Evolutionary conservation across 1,140 invertebrate species (phyloP).

Genomic region (Probaryconus sp.): DNA sequence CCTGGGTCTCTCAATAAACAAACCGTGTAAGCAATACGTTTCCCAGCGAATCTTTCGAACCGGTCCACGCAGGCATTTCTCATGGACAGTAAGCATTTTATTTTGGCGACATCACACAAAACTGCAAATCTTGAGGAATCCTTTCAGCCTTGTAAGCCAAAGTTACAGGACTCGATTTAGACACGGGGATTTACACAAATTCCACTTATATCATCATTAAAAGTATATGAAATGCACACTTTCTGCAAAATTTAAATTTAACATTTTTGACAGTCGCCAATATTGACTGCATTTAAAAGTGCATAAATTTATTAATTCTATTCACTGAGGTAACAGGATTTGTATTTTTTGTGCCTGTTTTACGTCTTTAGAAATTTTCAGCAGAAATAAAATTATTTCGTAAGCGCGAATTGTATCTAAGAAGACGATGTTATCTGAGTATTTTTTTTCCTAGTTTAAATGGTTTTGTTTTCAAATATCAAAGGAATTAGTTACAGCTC

Average conservation of each 20-base stretch:
- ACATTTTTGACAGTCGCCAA: neutral
- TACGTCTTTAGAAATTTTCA: too few species aligned
- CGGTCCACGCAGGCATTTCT: slow-evolving; percentile 48
- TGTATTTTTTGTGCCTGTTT: too few species aligned
- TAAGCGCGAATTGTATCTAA: too few species aligned
- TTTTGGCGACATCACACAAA: slow-evolving; percentile 26
- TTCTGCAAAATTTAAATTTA: too few species aligned
- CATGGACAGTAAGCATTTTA: slow-evolving; percentile 33
- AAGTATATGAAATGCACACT: neutral
- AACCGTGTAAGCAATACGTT: slow-evolving; percentile 42
- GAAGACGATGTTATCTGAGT: too few species aligned
- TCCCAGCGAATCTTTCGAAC: slow-evolving; percentile 32
- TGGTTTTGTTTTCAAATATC: too few species aligned
- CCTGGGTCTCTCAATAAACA: slow-evolving; percentile 50
- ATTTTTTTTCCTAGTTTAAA: too few species aligned
- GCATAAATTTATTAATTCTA: too few species aligned
- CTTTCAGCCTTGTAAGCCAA: slow-evolving; percentile 1
- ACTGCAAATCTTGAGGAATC: slow-evolving; percentile 37
- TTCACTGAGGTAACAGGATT: too few species aligned
- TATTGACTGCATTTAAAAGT: too few species aligned
- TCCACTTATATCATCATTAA: slow-evolving; percentile 1
- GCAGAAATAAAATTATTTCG: too few species aligned
- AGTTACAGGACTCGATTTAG: neutral
- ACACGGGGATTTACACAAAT: slow-evolving; percentile 2
- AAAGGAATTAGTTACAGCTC: too few species aligned